A percentile compares a stretch with the other conserved stretches of the same genome.
Evolutionary conservation across 2,797 vertebrate species (phyloP).

Genomic region (Gymnopithys bicolor): DNA sequence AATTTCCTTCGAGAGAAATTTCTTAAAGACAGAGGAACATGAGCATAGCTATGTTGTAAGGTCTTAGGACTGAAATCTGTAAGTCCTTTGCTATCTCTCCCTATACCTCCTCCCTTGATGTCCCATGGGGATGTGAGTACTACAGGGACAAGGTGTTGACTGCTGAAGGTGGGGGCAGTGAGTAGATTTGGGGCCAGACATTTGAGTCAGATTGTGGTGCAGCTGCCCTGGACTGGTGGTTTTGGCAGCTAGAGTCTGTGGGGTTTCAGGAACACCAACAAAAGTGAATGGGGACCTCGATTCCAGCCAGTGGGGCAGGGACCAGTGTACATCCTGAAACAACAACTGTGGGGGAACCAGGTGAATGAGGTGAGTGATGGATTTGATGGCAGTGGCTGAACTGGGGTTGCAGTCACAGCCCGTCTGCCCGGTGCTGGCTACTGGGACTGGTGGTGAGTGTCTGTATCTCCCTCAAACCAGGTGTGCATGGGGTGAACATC

Average conservation of each 20-base stretch:
- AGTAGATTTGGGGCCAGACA: not conserved
- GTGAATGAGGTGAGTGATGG: not conserved
- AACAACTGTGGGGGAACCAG: rapidly evolving
- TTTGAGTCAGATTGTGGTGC: not conserved
- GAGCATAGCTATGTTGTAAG: not conserved
- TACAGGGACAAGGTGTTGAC: not conserved
- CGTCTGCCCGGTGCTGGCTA: rapidly evolving
- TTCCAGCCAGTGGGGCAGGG: not conserved
- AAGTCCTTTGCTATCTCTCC: not conserved
- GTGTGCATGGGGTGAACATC: rapidly evolving
- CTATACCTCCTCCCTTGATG: not conserved
- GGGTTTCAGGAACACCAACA: not conserved
- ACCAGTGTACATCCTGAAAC: rapidly evolving
- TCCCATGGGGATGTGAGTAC: not conserved
- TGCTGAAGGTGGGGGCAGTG: rapidly evolving
- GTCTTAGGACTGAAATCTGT: not conserved
- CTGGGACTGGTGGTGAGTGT: not conserved
- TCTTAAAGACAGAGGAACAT: not conserved
- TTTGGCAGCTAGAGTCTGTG: not conserved
- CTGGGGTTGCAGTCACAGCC: rapidly evolving
- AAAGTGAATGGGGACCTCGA: rapidly evolving
- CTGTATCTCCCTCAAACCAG: too few species aligned
- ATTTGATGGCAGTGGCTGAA: not conserved
- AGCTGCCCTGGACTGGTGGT: too few species aligned
- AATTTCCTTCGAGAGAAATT: not conserved